Conservation (phyloP, 2,888 invertebrate genomes). For the Brenthis hecate region DNA sequence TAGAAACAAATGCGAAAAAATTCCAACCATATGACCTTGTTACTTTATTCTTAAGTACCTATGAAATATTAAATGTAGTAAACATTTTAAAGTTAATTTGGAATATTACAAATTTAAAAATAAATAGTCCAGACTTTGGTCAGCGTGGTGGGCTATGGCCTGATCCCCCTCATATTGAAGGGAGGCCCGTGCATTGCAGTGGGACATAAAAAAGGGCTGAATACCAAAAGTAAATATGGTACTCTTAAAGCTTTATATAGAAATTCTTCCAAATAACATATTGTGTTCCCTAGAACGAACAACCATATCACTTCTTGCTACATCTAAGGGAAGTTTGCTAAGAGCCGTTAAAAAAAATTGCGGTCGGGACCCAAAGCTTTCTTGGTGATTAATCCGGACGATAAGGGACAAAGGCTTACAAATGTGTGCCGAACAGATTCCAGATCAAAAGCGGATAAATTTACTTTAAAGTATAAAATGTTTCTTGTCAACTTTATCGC, state of each 20-base stretch:
- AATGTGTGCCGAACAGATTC: slow-evolving; percentile 79
- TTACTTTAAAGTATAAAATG: slow-evolving; percentile 66
- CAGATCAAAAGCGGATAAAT: slow-evolving; percentile 78
- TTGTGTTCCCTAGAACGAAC: slow-evolving; percentile 9
- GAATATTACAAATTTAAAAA: no score
- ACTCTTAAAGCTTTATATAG: slow-evolving; percentile 1
- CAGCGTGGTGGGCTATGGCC: no score
- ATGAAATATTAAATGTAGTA: no score
- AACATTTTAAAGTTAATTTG: no score
- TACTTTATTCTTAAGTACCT: no score
- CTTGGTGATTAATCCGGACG: slow-evolving; percentile 66
- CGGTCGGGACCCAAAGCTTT: slow-evolving; percentile 62
- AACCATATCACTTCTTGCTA: slow-evolving; percentile 30
- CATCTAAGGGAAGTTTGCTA: slow-evolving; percentile 53
- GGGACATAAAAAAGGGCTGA: neutral
- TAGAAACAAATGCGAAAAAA: no score
- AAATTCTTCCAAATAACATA: neutral
- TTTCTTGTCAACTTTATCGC: slow-evolving; percentile 63
- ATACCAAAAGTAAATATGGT: neutral
- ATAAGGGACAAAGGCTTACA: slow-evolving; percentile 72
- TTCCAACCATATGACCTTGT: no score
- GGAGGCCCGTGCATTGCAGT: no score
- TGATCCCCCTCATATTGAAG: no score
- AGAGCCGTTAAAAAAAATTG: slow-evolving; percentile 56
- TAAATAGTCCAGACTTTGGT: neutral